phyloP scores from a whole-genome alignment of 2,797 vertebrate genomes.

The Ispidina lecontei region DNA sequence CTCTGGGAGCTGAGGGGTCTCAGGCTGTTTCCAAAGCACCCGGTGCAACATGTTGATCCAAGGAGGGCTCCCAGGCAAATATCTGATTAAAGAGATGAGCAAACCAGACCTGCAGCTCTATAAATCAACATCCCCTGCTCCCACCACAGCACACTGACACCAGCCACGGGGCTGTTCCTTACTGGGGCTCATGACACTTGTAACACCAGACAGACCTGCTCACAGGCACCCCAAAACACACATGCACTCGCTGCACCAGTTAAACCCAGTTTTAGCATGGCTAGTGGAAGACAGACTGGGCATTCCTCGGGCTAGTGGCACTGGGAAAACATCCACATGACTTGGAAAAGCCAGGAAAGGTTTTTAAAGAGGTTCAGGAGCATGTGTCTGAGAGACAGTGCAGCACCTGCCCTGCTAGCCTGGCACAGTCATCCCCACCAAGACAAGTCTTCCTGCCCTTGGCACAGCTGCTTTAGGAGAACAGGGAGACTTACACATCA shows the following conservation, averaged over 20 bases:
- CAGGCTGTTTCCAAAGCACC: background rate
- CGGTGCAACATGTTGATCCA: background rate
- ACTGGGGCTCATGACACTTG: accelerated
- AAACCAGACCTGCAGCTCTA: background rate
- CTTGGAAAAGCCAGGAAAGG: background rate
- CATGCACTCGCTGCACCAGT: accelerated
- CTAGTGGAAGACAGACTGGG: background rate
- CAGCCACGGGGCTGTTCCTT: background rate
- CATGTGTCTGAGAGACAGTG: accelerated
- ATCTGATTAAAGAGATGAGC: background rate
- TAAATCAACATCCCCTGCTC: background rate
- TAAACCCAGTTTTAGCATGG: accelerated
- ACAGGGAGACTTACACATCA: background rate
- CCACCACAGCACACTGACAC: background rate
- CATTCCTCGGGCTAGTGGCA: background rate
- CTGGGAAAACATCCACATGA: background rate
- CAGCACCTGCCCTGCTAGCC: background rate
- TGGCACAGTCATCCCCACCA: background rate
- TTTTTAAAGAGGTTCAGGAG: background rate
- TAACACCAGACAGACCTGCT: background rate
- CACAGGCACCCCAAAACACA: background rate
- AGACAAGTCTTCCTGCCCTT: background rate
- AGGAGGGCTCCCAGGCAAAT: conserved; percentile 1
- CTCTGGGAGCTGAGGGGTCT: background rate
- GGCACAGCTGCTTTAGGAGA: background rate